These are phyloP conservation scores for Phortica okadai DNA, from an alignment of 2,888 invertebrate species.

Conservation along the genomic window DNA sequence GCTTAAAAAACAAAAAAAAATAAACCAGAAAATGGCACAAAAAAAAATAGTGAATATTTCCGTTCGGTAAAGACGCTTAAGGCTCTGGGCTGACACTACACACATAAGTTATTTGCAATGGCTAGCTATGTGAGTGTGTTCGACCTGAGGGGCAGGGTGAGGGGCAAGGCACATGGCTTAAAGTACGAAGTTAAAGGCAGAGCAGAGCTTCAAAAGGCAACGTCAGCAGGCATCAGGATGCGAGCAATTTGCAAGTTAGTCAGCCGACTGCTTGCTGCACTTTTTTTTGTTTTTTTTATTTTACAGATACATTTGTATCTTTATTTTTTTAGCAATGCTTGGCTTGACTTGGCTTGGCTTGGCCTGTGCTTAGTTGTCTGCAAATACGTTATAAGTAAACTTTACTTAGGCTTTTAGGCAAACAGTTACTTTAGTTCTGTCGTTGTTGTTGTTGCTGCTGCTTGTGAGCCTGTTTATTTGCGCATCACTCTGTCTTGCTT, in stretches of 20 bases:
- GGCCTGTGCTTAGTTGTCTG: neutral
- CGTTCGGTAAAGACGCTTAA: constrained; percentile 52
- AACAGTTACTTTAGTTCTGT: constrained; percentile 22
- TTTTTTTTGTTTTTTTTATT: neutral
- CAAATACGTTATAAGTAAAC: constrained; percentile 8
- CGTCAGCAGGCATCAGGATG: constrained; percentile 23
- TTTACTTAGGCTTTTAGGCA: constrained; percentile 24
- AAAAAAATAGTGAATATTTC: constrained; percentile 54
- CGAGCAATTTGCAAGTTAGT: constrained; percentile 17
- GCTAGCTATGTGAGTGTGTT: neutral
- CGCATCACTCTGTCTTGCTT: constrained; percentile 40
- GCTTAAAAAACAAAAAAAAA: neutral
- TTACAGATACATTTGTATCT: neutral
- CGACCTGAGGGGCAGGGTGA: neutral
- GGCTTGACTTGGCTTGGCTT: neutral
- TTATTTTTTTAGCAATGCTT: neutral
- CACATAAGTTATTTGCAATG: constrained; percentile 66
- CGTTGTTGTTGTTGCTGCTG: constrained; percentile 44
- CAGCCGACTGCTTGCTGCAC: neutral
- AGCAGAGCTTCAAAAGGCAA: constrained; percentile 8
- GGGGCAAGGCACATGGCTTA: constrained; percentile 32
- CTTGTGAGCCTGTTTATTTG: constrained; percentile 22
- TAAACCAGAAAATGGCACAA: neutral
- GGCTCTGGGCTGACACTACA: constrained; percentile 61
- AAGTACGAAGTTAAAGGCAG: neutral